Base-by-base conservation (phyloP, 2,797 vertebrate genomes). In the Capromys pilorides region DNA sequence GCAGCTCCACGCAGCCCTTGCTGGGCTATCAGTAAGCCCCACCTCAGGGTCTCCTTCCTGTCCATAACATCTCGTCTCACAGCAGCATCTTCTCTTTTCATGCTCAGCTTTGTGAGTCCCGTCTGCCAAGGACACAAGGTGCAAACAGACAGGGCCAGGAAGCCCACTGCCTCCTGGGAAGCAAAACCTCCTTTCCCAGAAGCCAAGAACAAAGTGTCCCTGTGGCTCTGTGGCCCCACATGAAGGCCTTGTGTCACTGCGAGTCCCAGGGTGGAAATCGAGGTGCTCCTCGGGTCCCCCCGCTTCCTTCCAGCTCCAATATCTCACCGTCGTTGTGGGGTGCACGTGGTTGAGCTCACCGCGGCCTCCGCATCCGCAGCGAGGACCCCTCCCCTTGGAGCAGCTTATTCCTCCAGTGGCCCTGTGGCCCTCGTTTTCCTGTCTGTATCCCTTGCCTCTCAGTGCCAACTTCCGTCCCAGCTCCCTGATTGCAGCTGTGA, bases 31-130 rank as follows among this genome's bases (percentile, higher is more conserved):
- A 97, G 95, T 82, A 96, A 88, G 54, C 77, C 79, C 82, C 16
- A 19, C 67, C 85, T 61, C 66, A 88, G 94, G 31, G n/a, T 28
- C 95, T 96, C 86, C 64, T 92, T 96, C 88, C 86, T 92, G 28
- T 39, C 90, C 82, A 93, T 78, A 91, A 96, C 90, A 91, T 61
- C 51, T 82, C 49, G 26, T 91, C n/a, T n/a, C n/a, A n/a, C n/a
- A n/a, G n/a, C n/a, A 59, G n/a, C 21, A 51, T 90, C 62, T 77
- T 66, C 67, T 85, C 69, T 94, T 94, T 94, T 83, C 41, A 87
- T 78, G 54, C 94, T 95, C 54, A 88, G n/a, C 86, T 82, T 90
- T 64, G 39, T 69, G 67, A 86, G 83, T 93, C 61, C 78, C 85
- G 39, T 86, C 69, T n/a, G 24, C 93, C 78, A 90, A 71, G 36